Evolutionary conservation across 2,113 vertebrate species (phyloP), one percentile per base, ranked within the genome.

Genomic region (Tiliqua scincoides): DNA sequence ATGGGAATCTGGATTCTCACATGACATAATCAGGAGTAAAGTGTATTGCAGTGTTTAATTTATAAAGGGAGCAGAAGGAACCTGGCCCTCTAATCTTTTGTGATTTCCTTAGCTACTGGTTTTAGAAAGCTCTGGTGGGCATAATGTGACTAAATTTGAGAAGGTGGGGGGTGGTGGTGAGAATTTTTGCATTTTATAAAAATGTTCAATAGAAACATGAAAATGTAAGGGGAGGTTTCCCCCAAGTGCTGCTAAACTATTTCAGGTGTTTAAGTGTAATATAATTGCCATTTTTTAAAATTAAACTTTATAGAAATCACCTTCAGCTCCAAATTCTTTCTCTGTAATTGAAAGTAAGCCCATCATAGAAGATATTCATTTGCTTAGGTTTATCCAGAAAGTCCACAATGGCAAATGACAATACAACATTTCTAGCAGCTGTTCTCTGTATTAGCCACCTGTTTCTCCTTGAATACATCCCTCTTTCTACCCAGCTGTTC

Each of bases 341-440:
- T 48, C 54, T 25, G 43, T 21, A 52, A 48, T 80, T 12, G 59
- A 27, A 84, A 54, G 18, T 21, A 62, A 6, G 11, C 35, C 27
- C 9, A 63, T 63, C 27, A 18, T 6, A 23, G 62, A 32, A 30
- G 71, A 25, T 30, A 30, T 8, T 54, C 43, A 76, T 43, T 10
- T 71, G 37, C 65, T 40, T 71, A 63, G 74, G 32, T 32, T 71
- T 37, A 78, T 20, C 17, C n/a, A 77, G 37, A 62, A 23, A 77
- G 68, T 15, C 8, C 37, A 85, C n/a, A 85, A 37, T 52, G 71
- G n/a, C n/a, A 78, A 71, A 74, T 75, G 52, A 80, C 83, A 89
- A 37, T 71, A 9, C 54, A 76, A 70, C 48, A 79, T 59, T 72
- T 61, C 11, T 18, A 71, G 67, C 78, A 85, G 78, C 77, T 82